phyloP scores from a whole-genome alignment of 2,113 vertebrate species.

The Psophia crepitans region DNA sequence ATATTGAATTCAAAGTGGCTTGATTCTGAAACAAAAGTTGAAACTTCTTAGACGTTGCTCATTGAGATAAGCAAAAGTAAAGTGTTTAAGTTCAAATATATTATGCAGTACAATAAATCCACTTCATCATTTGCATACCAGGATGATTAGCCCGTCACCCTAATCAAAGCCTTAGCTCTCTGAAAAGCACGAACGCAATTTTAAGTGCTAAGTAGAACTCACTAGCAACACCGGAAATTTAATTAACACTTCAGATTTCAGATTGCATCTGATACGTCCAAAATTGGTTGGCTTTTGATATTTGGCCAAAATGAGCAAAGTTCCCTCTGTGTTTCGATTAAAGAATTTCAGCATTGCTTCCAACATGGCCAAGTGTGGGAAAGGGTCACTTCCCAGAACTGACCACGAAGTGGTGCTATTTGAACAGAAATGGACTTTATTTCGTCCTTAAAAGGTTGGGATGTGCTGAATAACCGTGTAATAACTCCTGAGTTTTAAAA shows the following conservation, averaged over 20 bases:
- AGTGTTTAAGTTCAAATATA: not conserved
- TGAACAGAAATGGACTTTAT: not conserved
- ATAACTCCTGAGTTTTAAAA: not conserved
- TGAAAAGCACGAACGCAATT: not conserved
- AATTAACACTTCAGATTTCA: not conserved
- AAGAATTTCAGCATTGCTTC: not conserved
- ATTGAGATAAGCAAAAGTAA: not conserved
- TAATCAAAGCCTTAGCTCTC: not conserved
- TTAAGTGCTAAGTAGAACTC: not conserved
- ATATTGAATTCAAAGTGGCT: not conserved
- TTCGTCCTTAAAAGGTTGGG: too few species aligned
- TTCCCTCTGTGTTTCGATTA: not conserved
- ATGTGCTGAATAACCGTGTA: not conserved
- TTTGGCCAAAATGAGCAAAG: not conserved
- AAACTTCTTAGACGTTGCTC: not conserved
- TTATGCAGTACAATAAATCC: not conserved
- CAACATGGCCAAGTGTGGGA: fast-evolving
- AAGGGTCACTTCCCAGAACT: not conserved
- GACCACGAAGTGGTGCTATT: constrained; percentile 39
- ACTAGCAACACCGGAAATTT: not conserved
- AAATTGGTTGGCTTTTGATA: not conserved
- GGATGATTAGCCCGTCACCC: not conserved
- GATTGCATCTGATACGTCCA: not conserved
- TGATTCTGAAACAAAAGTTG: not conserved
- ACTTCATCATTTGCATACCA: not conserved